Conservation (phyloP, 2,113 vertebrate genomes). For the Stegostoma tigrinum region DNA sequence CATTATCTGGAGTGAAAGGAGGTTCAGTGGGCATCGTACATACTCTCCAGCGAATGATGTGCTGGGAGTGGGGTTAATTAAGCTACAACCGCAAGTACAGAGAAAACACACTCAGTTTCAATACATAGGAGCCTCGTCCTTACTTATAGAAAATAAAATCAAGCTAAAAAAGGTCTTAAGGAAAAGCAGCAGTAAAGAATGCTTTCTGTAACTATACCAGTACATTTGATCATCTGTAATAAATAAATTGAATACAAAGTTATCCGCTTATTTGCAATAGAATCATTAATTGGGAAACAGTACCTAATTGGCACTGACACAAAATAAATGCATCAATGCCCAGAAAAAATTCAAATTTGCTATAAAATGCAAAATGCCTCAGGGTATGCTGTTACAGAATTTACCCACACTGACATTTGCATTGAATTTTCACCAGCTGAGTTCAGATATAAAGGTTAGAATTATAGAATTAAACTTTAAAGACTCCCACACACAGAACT, state of each 20-base stretch:
- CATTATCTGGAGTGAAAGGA: not conserved
- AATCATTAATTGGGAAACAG: not conserved
- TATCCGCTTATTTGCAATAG: not conserved
- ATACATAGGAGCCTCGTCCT: not conserved
- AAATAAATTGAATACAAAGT: not conserved
- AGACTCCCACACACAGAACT: not conserved
- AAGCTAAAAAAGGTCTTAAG: not conserved
- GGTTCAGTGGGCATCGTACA: not conserved
- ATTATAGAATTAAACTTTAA: slow-evolving; percentile 33
- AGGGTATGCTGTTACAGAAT: not conserved
- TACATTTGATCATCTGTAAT: not conserved
- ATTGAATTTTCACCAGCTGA: slow-evolving; percentile 6
- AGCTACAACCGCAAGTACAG: not conserved
- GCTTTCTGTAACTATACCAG: not conserved
- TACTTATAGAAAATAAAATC: not conserved
- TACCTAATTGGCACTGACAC: slow-evolving; percentile 3
- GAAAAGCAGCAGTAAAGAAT: not conserved
- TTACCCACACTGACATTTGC: slow-evolving; percentile 20
- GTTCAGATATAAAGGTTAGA: slow-evolving; percentile 29
- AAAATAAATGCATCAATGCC: slow-evolving; percentile 21
- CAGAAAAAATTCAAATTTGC: slow-evolving; percentile 14
- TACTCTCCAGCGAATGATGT: not conserved
- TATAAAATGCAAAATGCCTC: slow-evolving; percentile 11
- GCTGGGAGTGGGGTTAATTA: not conserved
- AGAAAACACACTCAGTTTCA: not conserved